These are phyloP conservation scores for Hyppa rectilinea DNA, from an alignment of 2,888 invertebrate species.

Conservation along the genomic window DNA sequence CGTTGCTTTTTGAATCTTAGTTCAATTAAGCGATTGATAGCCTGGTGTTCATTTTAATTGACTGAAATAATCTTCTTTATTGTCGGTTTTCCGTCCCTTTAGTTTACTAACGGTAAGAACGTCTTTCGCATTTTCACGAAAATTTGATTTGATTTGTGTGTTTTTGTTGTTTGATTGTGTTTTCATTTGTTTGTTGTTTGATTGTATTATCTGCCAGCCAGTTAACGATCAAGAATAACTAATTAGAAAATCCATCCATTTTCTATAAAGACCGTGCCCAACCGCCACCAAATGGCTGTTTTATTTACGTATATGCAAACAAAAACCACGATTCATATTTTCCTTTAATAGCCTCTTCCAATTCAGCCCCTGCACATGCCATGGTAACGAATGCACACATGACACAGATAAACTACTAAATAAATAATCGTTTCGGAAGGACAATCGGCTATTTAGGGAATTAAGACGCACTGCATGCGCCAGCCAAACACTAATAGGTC, in stretches of 20 bases:
- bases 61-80: not conserved
- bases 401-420: constrained; percentile 60
- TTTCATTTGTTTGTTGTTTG: too few species aligned
- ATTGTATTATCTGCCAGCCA: too few species aligned
- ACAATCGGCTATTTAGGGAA: constrained; percentile 72
- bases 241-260: not conserved
- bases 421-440: constrained; percentile 70
- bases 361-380: constrained; percentile 37
- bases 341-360: not conserved
- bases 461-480: constrained; percentile 60
- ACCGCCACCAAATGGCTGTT: not conserved
- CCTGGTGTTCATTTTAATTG: not conserved
- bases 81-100: too few species aligned
- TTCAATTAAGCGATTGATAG: constrained; percentile 7
- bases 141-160: too few species aligned
- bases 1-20: constrained; percentile 5
- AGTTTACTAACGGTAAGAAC: not conserved
- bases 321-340: not conserved
- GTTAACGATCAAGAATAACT: not conserved
- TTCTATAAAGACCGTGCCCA: too few species aligned
- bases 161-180: too few species aligned
- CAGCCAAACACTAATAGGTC: constrained; percentile 61
- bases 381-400: constrained; percentile 42
- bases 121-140: not conserved
- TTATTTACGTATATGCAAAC: not conserved